Percentiles rank a stretch among this genome's conserved stretches.
Conservation (phyloP, 2,113 vertebrate genomes). For the Anarhynchus alexandrinus region DNA sequence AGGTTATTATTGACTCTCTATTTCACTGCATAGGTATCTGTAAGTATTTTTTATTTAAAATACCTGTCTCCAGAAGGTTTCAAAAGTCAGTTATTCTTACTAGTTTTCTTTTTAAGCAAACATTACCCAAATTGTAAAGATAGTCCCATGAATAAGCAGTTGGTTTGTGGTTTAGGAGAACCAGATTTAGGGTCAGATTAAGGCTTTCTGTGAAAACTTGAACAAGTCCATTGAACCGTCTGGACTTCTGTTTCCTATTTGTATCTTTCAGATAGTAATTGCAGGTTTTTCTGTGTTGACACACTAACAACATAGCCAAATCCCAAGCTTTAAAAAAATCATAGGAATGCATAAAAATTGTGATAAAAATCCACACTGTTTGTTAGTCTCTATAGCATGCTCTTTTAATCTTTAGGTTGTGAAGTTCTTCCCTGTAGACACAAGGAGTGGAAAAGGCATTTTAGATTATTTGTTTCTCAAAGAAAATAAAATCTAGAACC, state of each 20-base stretch:
- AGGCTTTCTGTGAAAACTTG: not conserved
- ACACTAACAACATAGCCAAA: not conserved
- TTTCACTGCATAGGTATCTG: too few relatives aligned
- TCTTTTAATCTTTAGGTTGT: not conserved
- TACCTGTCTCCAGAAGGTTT: not conserved
- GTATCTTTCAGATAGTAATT: not conserved
- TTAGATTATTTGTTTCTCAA: not conserved
- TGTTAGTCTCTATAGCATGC: fast-evolving
- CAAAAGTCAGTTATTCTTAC: not conserved
- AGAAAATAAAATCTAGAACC: not conserved
- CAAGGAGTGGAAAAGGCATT: not conserved
- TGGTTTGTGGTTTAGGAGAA: not conserved
- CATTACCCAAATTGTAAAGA: not conserved
- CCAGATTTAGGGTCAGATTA: not conserved
- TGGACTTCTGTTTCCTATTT: not conserved
- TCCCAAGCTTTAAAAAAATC: not conserved
- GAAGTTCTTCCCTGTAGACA: not conserved
- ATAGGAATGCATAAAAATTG: not conserved
- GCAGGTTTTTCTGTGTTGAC: not conserved
- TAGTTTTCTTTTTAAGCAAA: not conserved
- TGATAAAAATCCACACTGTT: not conserved
- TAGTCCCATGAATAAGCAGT: not conserved
- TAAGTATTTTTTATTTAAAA: not conserved
- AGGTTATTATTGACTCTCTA: too few relatives aligned
- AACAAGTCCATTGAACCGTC: not conserved